Evolutionary conservation across 2,888 invertebrate species (phyloP).

Genomic region (Atrina japonica): DNA sequence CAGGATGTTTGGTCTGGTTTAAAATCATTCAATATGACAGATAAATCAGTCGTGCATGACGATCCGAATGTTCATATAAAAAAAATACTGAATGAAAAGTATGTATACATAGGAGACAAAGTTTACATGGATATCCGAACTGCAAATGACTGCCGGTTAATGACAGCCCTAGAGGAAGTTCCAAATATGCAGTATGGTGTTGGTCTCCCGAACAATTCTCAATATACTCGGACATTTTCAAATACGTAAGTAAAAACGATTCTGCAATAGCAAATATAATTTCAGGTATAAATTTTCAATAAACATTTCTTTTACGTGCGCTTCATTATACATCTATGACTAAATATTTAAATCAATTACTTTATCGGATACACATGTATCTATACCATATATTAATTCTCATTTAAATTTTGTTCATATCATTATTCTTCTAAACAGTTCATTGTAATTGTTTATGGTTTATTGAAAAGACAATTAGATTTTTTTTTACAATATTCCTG

Average conservation of each 20-base stretch:
- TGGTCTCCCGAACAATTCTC: conserved; percentile 69
- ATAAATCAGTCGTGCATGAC: conserved; percentile 57
- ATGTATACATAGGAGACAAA: conserved; percentile 63
- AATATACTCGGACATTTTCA: conserved; percentile 63
- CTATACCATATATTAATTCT: no score
- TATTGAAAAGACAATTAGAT: no score
- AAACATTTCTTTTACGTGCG: no score
- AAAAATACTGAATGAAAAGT: conserved; percentile 50
- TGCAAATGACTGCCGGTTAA: conserved; percentile 66
- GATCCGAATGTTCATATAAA: conserved; percentile 52
- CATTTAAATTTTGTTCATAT: no score
- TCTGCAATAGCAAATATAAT: not conserved
- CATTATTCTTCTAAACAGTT: no score
- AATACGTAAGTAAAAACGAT: conserved; percentile 62
- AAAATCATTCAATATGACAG: conserved; percentile 52
- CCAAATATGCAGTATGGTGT: conserved; percentile 68
- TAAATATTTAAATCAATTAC: no score
- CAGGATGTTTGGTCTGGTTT: conserved; percentile 57
- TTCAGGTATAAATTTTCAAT: not conserved
- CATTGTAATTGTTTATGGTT: no score
- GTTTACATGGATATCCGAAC: conserved; percentile 60
- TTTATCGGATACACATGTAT: no score
- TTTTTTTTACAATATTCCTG: no score
- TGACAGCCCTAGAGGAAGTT: conserved; percentile 65
- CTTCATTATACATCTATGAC: no score